Conservation (phyloP, 1,140 invertebrate species). For the Mactra quadrangularis region DNA sequence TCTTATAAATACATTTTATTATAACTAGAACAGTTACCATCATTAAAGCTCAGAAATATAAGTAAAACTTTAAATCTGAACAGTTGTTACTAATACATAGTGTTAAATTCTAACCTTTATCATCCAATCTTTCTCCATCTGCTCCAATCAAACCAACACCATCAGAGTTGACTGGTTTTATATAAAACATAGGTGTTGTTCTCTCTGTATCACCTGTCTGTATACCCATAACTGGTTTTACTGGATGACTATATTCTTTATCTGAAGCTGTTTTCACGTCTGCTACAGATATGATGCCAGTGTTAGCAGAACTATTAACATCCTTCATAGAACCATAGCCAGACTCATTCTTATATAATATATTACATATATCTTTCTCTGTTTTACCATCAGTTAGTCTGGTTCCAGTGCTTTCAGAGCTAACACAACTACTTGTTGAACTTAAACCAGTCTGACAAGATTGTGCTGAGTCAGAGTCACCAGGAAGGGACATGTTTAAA, state of each 20-base stretch:
- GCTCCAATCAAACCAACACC: constrained; percentile 73
- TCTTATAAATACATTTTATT: too few relatives aligned
- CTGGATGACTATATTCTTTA: constrained; percentile 36
- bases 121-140: constrained; percentile 77
- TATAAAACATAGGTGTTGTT: constrained; percentile 75
- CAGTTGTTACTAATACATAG: too few relatives aligned
- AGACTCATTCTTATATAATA: constrained; percentile 15
- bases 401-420: neutral
- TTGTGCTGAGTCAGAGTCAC: constrained; percentile 28
- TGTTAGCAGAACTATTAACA: neutral
- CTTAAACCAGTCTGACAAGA: constrained; percentile 31
- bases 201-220: constrained; percentile 73
- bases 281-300: neutral
- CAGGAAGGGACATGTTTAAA: constrained; percentile 10
- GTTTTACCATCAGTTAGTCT: constrained; percentile 6
- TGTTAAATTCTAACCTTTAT: constrained; percentile 76
- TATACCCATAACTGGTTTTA: constrained; percentile 73
- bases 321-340: constrained; percentile 46
- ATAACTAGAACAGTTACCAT: too few relatives aligned
- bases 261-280: constrained; percentile 4
- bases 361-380: constrained; percentile 22
- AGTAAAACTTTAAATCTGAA: too few relatives aligned
- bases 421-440: neutral
- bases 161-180: constrained; percentile 80
- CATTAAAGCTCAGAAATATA: too few relatives aligned